Evolutionary conservation across 2,113 vertebrate genomes (phyloP).

Genomic region (Oceanites oceanicus): DNA sequence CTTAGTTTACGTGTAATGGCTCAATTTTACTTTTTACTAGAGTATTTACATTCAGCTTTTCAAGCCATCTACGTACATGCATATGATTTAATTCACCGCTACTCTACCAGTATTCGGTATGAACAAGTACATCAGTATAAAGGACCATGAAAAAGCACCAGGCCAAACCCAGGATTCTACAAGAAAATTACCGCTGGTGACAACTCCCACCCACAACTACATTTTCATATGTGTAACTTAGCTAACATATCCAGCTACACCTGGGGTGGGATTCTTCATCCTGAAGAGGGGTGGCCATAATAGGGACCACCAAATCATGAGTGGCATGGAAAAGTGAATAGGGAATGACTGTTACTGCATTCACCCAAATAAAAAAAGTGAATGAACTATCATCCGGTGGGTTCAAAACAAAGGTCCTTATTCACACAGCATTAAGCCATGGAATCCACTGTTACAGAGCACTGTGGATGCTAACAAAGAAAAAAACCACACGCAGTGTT

Average conservation of each 20-base stretch:
- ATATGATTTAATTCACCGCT: rapidly evolving
- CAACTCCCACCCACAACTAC: background rate
- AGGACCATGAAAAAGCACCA: background rate
- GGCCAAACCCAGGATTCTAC: background rate
- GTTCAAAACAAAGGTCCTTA: constrained; percentile 1
- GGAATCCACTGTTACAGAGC: background rate
- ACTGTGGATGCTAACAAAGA: background rate
- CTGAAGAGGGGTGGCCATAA: background rate
- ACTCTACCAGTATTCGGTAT: background rate
- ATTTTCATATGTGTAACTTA: background rate
- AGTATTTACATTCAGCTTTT: background rate
- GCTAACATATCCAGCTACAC: background rate
- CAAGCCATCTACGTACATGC: background rate
- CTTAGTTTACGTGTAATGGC: rapidly evolving
- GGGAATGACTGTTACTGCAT: background rate
- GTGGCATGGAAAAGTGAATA: background rate
- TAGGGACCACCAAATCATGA: rapidly evolving
- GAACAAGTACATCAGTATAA: background rate
- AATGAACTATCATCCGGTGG: background rate
- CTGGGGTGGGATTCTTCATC: background rate
- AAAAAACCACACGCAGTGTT: background rate
- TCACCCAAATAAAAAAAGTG: background rate
- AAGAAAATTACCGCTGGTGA: background rate
- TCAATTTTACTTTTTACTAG: background rate
- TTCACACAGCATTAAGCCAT: background rate